Base-by-base conservation (phyloP, 2,797 vertebrate genomes). In the Malurus leucopterus region DNA sequence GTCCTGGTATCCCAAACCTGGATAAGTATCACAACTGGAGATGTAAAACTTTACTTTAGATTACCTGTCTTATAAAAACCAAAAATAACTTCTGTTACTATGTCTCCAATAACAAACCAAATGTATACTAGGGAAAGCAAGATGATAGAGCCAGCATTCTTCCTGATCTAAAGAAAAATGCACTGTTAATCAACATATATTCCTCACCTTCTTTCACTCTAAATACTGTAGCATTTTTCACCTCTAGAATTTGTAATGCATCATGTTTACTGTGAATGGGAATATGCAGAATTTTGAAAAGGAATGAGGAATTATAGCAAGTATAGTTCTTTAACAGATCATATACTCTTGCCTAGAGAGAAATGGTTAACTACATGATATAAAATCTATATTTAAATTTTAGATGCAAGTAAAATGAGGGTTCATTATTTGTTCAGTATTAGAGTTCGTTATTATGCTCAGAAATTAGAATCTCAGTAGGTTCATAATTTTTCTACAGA, bases 351-450 rank as follows among this genome's bases (percentile, higher is more conserved):
- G n/a, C 18, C 61, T 57, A 44, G 40, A 67, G 36, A 50, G 36
- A 88, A 64, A 40, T 57, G 36, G 16, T 77, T 85, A 86, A 32
- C 38, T 67, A 17, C 20, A 20, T 0, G 2, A 63, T 85, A 62
- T 21, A 77, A 91, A 83, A 82, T 32, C 43, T 65, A 59, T 83
- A 84, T 90, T 83, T 62, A 61, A 91, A 68, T 79, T 77, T 69
- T 53, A 80, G 34, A 73, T 90, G 44, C 72, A 78, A 78, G 46
- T 87, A 53, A 90, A 81, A 81, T 53, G 53, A 78, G 18, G 1
- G 3, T 63, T 91, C 38, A 74, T 91, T 86, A 80, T 76, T 86
- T 92, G 46, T 64, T 79, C 58, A 53, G 86, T 90, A 49, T 76
- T 36, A 29, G 32, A 44, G 29, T 51, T 83, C 50, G 54, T 85